Evolutionary conservation across 2,113 vertebrate species (phyloP), one percentile per base, ranked within the genome.

Genomic region (Gasterosteus nipponicus): DNA sequence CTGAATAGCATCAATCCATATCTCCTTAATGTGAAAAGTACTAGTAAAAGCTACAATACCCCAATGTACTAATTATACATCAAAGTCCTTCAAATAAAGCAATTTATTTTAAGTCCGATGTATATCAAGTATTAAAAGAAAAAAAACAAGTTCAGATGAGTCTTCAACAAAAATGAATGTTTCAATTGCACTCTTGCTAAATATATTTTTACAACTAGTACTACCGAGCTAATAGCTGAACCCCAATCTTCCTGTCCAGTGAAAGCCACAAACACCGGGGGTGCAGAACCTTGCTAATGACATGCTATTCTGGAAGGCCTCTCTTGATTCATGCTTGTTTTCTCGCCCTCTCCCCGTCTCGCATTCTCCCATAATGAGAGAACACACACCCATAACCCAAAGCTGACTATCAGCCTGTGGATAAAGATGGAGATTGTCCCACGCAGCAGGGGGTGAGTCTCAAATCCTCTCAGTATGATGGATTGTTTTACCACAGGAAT

Each of bases 401-500:
- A 63, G 31, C 44, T 18, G 62, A 65, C 39, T 29, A 68, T 69
- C 33, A 69, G 59, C 54, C n/a, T 10, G 42, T 56, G 10, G 69
- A 73, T 18, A n/a, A 51, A 19, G 64, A 70, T 47, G 38, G 15
- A 73, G 42, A 62, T 70, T 33, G 19, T 58, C 69, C 35, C 35
- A n/a, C 39, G 41, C 70, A 67, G 61, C 51, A 65, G 70, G 72
- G 33, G 46, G 49, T 0, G 14, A 44, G 9, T 60, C 61, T 67
- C 1, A 67, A 66, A 56, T 54, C 22, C 38, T 51, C 38, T 44
- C 7, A 11, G 11, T 39, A 58, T 44, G 67, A 79, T 22, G 2
- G 59, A 65, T 76, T 31, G 65, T 62, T 81, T 81, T 58, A 81
- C 44, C 10, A 69, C 74, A 82, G 78, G 67, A 75, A 78, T 59